phyloP scores from a whole-genome alignment of 2,797 vertebrate genomes.

The Paedocypris micromegethes region DNA sequence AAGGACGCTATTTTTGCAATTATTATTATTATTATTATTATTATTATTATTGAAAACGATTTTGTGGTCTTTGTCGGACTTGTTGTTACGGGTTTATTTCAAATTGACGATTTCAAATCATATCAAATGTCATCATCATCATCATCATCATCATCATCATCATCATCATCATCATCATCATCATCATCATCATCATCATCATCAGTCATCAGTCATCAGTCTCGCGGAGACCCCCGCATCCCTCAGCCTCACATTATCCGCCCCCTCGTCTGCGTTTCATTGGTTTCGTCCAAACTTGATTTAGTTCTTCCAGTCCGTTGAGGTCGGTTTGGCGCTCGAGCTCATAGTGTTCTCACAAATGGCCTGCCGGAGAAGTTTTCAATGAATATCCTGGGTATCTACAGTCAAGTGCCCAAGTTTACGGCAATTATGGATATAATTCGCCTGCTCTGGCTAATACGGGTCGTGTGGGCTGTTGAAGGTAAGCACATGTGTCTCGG shows the following conservation, averaged over 20 bases:
- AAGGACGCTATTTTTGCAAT: too few relatives aligned
- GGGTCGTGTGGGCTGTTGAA: constrained; percentile 63
- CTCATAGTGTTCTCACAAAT: constrained; percentile 48
- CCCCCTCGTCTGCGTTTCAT: constrained; percentile 50
- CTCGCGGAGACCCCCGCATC: too few relatives aligned
- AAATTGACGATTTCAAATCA: too few relatives aligned
- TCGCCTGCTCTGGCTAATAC: constrained; percentile 62
- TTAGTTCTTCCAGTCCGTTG: constrained; percentile 45
- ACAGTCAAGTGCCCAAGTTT: constrained; percentile 43
- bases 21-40: too few relatives aligned
- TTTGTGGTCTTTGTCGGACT: too few relatives aligned
- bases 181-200: neutral
- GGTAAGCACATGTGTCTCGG: constrained; percentile 56
- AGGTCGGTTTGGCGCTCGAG: constrained; percentile 42
- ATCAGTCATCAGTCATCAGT: neutral
- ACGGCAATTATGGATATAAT: constrained; percentile 57
- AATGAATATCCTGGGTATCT: constrained; percentile 53
- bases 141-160: too few relatives aligned
- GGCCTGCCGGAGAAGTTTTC: constrained; percentile 52
- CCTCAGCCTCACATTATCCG: neutral
- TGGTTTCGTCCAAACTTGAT: constrained; percentile 61
- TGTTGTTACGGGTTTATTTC: too few relatives aligned
- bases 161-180: neutral
- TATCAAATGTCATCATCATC: too few relatives aligned
- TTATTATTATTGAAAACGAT: too few relatives aligned